phyloP scores from a whole-genome alignment of 2,113 vertebrate species.

The Muscicapa adusta region DNA sequence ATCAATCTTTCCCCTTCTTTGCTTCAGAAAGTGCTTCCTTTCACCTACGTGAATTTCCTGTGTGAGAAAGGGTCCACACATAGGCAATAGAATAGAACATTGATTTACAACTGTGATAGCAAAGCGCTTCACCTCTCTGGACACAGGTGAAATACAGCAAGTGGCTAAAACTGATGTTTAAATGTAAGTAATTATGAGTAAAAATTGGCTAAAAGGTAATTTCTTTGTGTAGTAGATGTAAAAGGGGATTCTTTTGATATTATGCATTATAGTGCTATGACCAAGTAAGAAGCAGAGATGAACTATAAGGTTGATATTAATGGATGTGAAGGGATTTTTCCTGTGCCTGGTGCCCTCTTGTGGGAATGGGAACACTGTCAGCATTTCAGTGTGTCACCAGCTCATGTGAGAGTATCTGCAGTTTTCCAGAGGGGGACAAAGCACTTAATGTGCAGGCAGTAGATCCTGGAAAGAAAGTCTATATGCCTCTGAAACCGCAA shows the following conservation, averaged over 20 bases:
- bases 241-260: not conserved
- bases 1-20: not conserved
- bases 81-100: not conserved
- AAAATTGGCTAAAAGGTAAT: not conserved
- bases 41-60: fast-evolving
- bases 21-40: not conserved
- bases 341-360: not conserved
- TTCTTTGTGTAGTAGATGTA: not conserved
- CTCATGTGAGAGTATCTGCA: fast-evolving
- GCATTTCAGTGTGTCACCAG: not conserved
- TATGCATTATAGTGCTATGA: not conserved
- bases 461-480: not conserved
- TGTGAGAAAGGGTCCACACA: not conserved
- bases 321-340: not conserved
- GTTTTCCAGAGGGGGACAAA: not conserved
- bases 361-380: not conserved
- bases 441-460: no score
- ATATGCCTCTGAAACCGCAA: not conserved
- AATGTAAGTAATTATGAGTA: not conserved
- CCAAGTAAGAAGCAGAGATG: not conserved
- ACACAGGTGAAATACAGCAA: not conserved
- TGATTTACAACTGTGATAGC: not conserved
- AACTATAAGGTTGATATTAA: not conserved
- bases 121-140: not conserved
- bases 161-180: not conserved